Conservation (phyloP, 2,797 vertebrate species). For the Decapterus maruadsi region DNA sequence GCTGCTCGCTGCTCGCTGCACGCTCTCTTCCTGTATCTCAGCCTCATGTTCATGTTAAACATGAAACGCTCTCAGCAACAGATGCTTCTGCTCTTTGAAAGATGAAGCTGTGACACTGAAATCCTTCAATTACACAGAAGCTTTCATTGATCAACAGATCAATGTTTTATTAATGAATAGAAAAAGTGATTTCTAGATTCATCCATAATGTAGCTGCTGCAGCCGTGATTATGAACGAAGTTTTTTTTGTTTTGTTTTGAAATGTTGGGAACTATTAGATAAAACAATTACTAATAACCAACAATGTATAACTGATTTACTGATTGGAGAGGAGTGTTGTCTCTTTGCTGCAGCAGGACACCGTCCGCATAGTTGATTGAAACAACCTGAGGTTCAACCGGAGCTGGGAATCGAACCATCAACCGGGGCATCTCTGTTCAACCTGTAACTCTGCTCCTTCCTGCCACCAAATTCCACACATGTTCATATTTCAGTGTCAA, state of each 20-base stretch:
- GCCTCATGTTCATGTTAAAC: slow-evolving; percentile 5
- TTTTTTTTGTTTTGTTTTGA: background rate
- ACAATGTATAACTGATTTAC: no score
- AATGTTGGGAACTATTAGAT: background rate
- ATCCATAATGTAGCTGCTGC: background rate
- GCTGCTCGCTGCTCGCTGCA: background rate
- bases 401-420: background rate
- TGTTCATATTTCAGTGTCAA: no score
- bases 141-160: background rate
- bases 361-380: background rate
- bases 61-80: background rate
- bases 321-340: no score
- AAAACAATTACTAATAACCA: no score
- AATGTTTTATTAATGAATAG: background rate
- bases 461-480: background rate
- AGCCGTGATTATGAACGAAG: background rate
- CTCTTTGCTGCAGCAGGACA: no score
- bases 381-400: no score
- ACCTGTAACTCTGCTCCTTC: background rate
- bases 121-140: background rate
- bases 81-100: background rate
- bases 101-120: background rate
- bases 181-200: background rate
- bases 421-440: no score
- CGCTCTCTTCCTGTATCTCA: background rate